These are phyloP conservation scores for Wasmannia auropunctata DNA, from an alignment of 1,140 invertebrate species.

Conservation along the genomic window DNA sequence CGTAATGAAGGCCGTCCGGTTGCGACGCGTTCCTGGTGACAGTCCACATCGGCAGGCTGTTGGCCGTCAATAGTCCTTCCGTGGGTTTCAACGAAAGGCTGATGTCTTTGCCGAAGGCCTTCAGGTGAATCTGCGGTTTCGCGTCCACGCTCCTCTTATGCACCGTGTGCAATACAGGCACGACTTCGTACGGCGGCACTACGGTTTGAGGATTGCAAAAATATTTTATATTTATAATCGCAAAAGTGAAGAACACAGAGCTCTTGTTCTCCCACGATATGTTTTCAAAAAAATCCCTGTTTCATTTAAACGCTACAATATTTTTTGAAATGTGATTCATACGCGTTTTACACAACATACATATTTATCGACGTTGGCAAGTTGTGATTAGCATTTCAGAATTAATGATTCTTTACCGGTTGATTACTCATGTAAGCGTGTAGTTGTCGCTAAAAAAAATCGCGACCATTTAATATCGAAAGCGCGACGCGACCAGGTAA, in stretches of 20 bases:
- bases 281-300: background rate
- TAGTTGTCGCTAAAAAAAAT: background rate
- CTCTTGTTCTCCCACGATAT: background rate
- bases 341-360: background rate
- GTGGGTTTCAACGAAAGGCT: constrained; percentile 91
- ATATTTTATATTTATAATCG: background rate
- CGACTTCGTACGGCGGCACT: constrained; percentile 90
- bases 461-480: background rate
- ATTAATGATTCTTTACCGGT: background rate
- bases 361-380: background rate
- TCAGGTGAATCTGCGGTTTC: constrained; percentile 89
- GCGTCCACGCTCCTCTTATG: constrained; percentile 84
- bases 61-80: constrained; percentile 89
- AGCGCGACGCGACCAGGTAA: background rate
- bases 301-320: background rate
- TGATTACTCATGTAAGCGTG: background rate
- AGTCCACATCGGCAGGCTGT: constrained; percentile 91
- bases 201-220: constrained; percentile 63
- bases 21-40: constrained; percentile 89
- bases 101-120: constrained; percentile 91
- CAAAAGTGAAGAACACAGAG: background rate
- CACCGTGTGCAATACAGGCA: constrained; percentile 85
- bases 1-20: constrained; percentile 91
- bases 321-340: background rate
- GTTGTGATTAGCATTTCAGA: background rate